Evolutionary conservation across 2,888 invertebrate species (phyloP).

Genomic region (Hedychridium roseum): DNA sequence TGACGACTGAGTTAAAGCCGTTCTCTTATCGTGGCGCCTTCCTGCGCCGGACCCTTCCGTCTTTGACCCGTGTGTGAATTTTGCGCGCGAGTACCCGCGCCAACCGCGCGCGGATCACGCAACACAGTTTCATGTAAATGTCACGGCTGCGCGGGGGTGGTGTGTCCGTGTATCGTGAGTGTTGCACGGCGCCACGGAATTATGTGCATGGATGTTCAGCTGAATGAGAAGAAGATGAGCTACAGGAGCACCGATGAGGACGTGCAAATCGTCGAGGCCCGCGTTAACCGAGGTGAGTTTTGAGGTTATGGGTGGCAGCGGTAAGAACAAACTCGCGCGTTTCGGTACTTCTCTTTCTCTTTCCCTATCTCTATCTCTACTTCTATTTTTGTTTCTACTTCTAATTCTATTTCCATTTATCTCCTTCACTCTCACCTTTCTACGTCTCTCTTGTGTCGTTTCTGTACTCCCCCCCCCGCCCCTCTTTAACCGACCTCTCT

Average conservation of each 20-base stretch:
- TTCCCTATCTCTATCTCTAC: no score
- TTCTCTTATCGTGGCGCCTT: no score
- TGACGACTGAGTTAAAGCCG: no score
- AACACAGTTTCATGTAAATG: conserved; percentile 54
- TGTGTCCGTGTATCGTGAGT: conserved; percentile 44
- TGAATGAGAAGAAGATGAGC: conserved; percentile 59
- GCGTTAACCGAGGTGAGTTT: conserved; percentile 53
- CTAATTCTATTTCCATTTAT: no score
- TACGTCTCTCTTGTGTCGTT: neutral
- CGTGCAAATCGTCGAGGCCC: conserved; percentile 57
- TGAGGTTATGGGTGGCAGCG: conserved; percentile 45
- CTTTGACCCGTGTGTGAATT: conserved; percentile 19
- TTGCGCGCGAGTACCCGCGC: conserved; percentile 20
- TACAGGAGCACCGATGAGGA: conserved; percentile 58
- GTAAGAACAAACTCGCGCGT: conserved; percentile 24
- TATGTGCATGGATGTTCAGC: conserved; percentile 62
- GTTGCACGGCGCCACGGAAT: conserved; percentile 48
- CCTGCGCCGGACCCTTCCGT: conserved; percentile 30
- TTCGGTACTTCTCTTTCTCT: conserved; percentile 12
- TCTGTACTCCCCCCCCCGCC: no score
- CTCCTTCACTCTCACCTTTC: conserved; percentile 1
- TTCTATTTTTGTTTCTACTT: no score
- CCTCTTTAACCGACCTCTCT: no score
- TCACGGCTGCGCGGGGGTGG: conserved; percentile 43
- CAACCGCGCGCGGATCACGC: conserved; percentile 10